Base-by-base conservation (phyloP, 1,140 invertebrate genomes). In the Neodiprion lecontei region DNA sequence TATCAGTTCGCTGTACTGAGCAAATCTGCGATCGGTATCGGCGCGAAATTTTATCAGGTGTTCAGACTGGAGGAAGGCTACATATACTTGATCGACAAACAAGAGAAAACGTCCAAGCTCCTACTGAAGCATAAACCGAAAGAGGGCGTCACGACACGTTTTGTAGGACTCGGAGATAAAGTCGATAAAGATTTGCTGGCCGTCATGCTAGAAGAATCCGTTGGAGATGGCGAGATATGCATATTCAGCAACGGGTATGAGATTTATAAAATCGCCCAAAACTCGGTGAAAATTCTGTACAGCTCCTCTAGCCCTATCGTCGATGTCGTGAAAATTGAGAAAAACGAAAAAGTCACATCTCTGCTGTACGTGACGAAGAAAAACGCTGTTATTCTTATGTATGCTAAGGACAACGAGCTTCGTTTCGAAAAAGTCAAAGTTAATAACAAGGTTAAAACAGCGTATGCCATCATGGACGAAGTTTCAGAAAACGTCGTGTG, bases 1-100 rank as follows among this genome's bases (percentile, higher is more conserved):
- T 21, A 74, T 47, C 72, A 77, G 17, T 84, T 85, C 61, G 76
- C 49, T 0, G 3, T 72, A 7, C 48, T 88, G 12, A 86, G 82
- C 50, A 77, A 72, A 14, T 74, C 53, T n/a, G 87, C 79, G 0
- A 74, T 87, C 61, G 82, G 74, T 17, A 76, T 87, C 40, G 84
- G 81, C 0, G 72, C 77, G 0, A 65, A 75, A 1, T 86, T 79
- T 72, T 82, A 77, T 40, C 74, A 85, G 14, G 79, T 84, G 11
- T 72, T 86, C 1, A 74, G 9, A 28, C 28, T 72, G 1, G 77
- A 74, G 65, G 70, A 79, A 50, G 72, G 79, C 14, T 74, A 75
- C 4, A 71, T 88, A 0, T 75, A 82, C 8, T 76, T 81, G 8
- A 78, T 79, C 28, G 77, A 87, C 70, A 88, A 88, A 74, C 74